Conservation (phyloP, 2,113 vertebrate genomes). For the Oryzias curvinotus region DNA sequence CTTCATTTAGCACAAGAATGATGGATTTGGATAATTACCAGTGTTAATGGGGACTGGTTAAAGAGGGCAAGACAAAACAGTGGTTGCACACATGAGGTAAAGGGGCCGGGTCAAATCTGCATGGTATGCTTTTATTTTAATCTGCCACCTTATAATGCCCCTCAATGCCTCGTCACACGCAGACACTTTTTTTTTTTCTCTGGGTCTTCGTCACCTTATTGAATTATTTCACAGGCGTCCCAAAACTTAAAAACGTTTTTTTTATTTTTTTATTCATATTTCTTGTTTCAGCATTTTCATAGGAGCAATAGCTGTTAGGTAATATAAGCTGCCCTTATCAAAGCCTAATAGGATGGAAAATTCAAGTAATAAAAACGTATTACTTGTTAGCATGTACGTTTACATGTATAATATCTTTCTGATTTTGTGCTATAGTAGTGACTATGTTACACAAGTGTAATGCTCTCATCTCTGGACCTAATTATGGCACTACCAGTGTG, state of each 20-base stretch:
- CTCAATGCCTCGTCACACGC: neutral
- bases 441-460: slow-evolving; percentile 73
- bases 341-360: neutral
- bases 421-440: slow-evolving; percentile 49
- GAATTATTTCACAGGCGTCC: slow-evolving; percentile 32
- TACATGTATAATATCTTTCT: slow-evolving; percentile 46
- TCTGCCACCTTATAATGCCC: neutral
- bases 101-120: slow-evolving; percentile 52
- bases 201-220: slow-evolving; percentile 13
- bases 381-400: slow-evolving; percentile 45
- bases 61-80: slow-evolving; percentile 68
- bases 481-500: slow-evolving; percentile 67
- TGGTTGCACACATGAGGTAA: slow-evolving; percentile 48
- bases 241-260: neutral
- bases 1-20: slow-evolving; percentile 83
- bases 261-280: neutral
- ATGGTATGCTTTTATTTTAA: slow-evolving; percentile 8
- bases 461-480: slow-evolving; percentile 70
- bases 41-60: slow-evolving; percentile 80
- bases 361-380: slow-evolving; percentile 30
- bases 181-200: slow-evolving; percentile 7
- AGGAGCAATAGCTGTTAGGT: slow-evolving; percentile 42
- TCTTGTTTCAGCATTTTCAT: slow-evolving; percentile 9
- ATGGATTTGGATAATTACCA: slow-evolving; percentile 83
- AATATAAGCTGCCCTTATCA: slow-evolving; percentile 23